Evolutionary conservation across 2,797 vertebrate species (phyloP).

Genomic region (Morus bassanus): DNA sequence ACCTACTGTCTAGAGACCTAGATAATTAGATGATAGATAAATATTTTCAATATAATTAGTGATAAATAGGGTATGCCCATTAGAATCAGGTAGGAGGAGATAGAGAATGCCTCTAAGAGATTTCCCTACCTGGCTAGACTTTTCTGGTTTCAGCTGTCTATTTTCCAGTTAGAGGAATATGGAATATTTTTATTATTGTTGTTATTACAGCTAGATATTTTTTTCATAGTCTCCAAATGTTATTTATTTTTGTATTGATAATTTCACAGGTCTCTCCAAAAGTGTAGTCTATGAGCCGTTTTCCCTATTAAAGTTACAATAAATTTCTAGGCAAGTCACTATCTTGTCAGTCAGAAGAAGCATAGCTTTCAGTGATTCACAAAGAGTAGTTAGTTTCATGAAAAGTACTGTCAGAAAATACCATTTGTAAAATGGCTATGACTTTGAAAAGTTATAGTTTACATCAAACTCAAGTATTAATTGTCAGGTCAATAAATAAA

Average conservation of each 20-base stretch:
- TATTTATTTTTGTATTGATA: neutral
- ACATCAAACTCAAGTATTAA: neutral
- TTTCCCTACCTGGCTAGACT: neutral
- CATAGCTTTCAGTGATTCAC: neutral
- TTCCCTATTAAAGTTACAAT: neutral
- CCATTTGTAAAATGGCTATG: neutral
- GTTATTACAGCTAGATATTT: neutral
- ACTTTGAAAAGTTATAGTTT: neutral
- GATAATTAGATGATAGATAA: neutral
- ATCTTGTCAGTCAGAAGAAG: neutral
- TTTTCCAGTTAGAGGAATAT: neutral
- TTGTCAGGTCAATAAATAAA: neutral
- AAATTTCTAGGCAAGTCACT: neutral
- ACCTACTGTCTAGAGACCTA: neutral
- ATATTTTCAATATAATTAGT: conserved; percentile 24
- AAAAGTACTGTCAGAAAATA: neutral
- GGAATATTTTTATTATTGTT: neutral
- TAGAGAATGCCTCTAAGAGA: neutral
- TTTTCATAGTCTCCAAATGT: neutral
- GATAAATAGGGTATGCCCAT: neutral
- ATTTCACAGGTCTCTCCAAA: neutral
- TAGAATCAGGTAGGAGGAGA: neutral
- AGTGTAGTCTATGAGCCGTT: neutral
- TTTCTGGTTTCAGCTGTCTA: neutral
- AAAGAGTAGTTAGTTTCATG: neutral